These are phyloP conservation scores for Limnephilus lunatus DNA, from an alignment of 2,888 invertebrate species.

Conservation along the genomic window DNA sequence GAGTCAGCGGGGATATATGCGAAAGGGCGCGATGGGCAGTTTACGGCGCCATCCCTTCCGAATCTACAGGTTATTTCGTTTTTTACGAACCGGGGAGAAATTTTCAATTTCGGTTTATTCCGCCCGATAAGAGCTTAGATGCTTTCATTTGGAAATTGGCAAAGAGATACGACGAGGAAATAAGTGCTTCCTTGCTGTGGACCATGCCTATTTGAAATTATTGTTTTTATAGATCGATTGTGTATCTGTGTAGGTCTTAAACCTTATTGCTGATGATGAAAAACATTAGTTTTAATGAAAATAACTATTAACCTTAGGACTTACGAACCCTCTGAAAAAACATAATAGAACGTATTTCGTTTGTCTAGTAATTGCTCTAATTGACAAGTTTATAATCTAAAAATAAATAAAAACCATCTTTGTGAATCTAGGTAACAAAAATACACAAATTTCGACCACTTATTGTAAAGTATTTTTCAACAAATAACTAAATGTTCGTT, in stretches of 20 bases:
- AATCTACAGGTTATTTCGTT: conserved; percentile 55
- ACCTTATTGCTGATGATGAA: neutral
- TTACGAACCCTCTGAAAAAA: neutral
- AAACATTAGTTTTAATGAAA: neutral
- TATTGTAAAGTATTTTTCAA: neutral
- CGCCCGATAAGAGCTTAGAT: conserved; percentile 45
- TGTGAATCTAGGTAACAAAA: neutral
- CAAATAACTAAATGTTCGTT: no score
- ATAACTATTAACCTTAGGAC: neutral
- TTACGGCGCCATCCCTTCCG: conserved; percentile 44
- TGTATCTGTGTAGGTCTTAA: neutral
- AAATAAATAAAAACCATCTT: neutral
- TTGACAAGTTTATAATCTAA: neutral
- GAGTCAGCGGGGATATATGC: neutral
- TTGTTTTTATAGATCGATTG: neutral
- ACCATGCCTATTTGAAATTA: neutral
- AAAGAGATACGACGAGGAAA: conserved; percentile 29
- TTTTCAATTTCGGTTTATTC: conserved; percentile 56
- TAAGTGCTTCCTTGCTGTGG: conserved; percentile 12
- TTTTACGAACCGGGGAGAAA: conserved; percentile 49
- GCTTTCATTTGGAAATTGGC: conserved; percentile 48
- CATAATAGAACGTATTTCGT: neutral
- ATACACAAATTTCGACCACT: neutral
- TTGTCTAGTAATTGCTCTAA: neutral
- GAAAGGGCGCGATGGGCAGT: conserved; percentile 40